Base-by-base conservation (phyloP, 2,888 invertebrate genomes). In the Antheraea assamensis region DNA sequence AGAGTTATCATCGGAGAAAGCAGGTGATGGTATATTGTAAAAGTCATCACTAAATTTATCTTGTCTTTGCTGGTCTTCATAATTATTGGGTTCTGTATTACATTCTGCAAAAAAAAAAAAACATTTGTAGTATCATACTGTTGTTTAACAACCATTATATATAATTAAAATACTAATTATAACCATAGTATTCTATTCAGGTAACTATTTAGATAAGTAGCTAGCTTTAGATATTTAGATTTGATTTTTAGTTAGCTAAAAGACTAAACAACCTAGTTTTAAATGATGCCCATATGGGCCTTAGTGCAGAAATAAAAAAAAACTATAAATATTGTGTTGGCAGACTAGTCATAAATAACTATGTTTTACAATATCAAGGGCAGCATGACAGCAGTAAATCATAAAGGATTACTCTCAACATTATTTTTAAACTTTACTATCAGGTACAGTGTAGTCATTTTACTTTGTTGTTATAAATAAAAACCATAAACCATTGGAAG, bases 21-120 rank as follows among this genome's bases (percentile, higher is more conserved):
- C 79, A 64, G 92, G 90, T 35, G 91, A 91, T 55, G 89, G 88
- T 71, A 88, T 82, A 72, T 89, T 87, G 76, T 84, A 91, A 19
- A 86, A 87, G 35, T 89, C 89, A 75, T 89, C 89, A 82, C 87
- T 90, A 55, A 87, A 85, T 47, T 78, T 81, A 75, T 82, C 78
- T 10, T 76, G 74, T 58, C 75, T 78, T 15, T 76, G 74, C 71
- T 74, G 82, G 30, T 79, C 77, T 74, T 87, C 81, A 80, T 78
- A 79, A 74, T 78, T 81, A 64, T 78, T 75, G 52, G 77, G 79
- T 72, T 88, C 85, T 77, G 75, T 49, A 75, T 78, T 77, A 30
- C 75, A 73, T 77, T 84, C 85, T 80, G 73, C 15, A 75, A 72
- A 73, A 42, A 10, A 74, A 74, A n/a, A n/a, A n/a, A n/a, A n/a